Evolutionary conservation across 2,888 invertebrate species (phyloP), one percentile per base, ranked within the genome.

Genomic region (Leucoptera coffeella): DNA sequence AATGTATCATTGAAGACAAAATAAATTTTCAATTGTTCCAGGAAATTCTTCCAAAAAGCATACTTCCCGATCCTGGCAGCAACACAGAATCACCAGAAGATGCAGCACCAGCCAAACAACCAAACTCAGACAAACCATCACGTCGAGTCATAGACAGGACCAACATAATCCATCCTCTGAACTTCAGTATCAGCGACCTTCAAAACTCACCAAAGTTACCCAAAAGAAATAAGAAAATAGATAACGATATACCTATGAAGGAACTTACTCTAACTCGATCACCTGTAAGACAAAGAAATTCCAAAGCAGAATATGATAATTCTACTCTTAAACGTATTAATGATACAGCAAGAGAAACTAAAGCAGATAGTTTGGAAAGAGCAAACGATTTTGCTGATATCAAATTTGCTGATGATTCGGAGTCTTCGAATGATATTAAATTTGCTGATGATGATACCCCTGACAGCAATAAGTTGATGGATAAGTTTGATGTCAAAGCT

Each of bases 321-420:
- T 58, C 56, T 2, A 72, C 67, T 1, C 35, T 67, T 21, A 82
- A 82, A 43, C 78, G 84, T 40, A 77, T 83, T 26, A 80, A 77
- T 2, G 74, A 67, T 32, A 49, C 69, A n/a, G 72, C 75, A 0
- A 78, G 81, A 38, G 84, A 84, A 44, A 79, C 78, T 1, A 78
- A 78, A 10, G 25, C 41, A 31, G 64, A 69, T 31, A 59, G 61
- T 1, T 43, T 78, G 8, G 76, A 75, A 40, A 67, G 75, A 36
- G 72, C 59, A 34, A 62, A 74, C 25, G 74, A 75, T 37, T 57
- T 79, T 28, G 75, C 75, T 27, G 82, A 82, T 37, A 77, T 85
- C 25, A 79, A 75, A 41, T 85, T 79, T 45, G 85, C 79, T 5
- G 85, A 85, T 40, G 84, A 84, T 36, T 78, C 77, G 2, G 77